These are phyloP conservation scores for Leptopilina drosophilae DNA, from an alignment of 2,888 invertebrate genomes.

Conservation along the genomic window DNA sequence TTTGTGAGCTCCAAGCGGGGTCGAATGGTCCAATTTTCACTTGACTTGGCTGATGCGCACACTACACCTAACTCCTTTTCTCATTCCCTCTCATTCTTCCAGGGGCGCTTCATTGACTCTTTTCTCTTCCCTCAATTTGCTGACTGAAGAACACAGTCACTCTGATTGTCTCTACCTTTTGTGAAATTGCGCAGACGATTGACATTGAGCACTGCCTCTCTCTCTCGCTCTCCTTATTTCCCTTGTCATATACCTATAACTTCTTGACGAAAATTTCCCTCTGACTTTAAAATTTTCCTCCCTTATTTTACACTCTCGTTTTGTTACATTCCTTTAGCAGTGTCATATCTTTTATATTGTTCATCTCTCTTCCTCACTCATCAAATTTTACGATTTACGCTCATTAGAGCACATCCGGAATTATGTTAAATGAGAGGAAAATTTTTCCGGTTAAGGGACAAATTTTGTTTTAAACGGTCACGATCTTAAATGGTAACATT, in stretches of 20 bases:
- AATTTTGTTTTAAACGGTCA: conserved; percentile 28
- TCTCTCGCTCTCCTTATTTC: neutral
- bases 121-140: conserved; percentile 34
- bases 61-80: conserved; percentile 46
- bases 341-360: conserved; percentile 21
- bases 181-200: conserved; percentile 66
- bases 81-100: conserved; percentile 43
- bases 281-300: conserved; percentile 52
- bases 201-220: conserved; percentile 58
- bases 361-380: neutral
- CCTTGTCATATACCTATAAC: too few species aligned
- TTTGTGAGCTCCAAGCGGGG: conserved; percentile 46
- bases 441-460: neutral
- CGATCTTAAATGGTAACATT: conserved; percentile 25
- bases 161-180: conserved; percentile 65
- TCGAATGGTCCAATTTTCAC: conserved; percentile 70
- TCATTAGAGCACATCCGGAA: neutral
- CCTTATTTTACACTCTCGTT: neutral
- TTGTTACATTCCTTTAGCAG: conserved; percentile 13
- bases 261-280: conserved; percentile 62
- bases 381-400: conserved; percentile 9
- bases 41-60: conserved; percentile 63
- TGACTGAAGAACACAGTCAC: conserved; percentile 46
- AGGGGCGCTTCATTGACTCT: conserved; percentile 32
- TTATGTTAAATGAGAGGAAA: conserved; percentile 13